Evolutionary conservation across 1,140 invertebrate species (phyloP).

Genomic region (Oncopodura yosiiana): DNA sequence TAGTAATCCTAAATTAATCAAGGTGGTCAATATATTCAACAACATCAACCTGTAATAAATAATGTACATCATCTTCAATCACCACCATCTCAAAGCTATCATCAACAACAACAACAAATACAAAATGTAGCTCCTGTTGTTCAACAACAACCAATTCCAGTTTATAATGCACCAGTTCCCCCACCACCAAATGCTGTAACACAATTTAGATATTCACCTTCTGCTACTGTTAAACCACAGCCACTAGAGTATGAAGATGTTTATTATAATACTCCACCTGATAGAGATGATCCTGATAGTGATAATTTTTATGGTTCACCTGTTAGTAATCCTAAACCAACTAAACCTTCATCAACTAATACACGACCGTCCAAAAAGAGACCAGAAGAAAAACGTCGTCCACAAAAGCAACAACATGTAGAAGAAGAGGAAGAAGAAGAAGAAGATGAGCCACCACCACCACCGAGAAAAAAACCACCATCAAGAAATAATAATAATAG

Average conservation of each 20-base stretch:
- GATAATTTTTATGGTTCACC: conserved; percentile 31
- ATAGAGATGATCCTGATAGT: conserved; percentile 21
- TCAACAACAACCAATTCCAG: conserved; percentile 2
- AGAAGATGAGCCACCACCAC: conserved; percentile 3
- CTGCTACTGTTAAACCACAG: too few relatives aligned
- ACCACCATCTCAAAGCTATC: not conserved
- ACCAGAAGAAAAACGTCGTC: not conserved
- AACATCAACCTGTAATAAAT: too few relatives aligned
- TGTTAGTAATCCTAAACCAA: conserved; percentile 12
- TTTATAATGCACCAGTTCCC: not conserved
- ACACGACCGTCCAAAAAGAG: not conserved
- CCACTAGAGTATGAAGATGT: too few relatives aligned
- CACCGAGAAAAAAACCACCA: not conserved
- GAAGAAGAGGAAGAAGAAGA: conserved; percentile 11
- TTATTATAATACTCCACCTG: conserved; percentile 12
- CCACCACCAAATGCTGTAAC: not conserved
- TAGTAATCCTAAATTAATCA: conserved; percentile 10
- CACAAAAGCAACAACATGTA: too few relatives aligned
- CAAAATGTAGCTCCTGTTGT: not conserved
- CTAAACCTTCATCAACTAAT: conserved; percentile 3
- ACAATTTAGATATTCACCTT: too few relatives aligned
- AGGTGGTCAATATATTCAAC: too few relatives aligned
- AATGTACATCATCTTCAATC: conserved; percentile 4
- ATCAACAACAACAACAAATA: conserved; percentile 4
- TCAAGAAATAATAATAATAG: not conserved